Base-by-base conservation (phyloP, 2,888 invertebrate genomes). In the Schrankia costaestrigalis region DNA sequence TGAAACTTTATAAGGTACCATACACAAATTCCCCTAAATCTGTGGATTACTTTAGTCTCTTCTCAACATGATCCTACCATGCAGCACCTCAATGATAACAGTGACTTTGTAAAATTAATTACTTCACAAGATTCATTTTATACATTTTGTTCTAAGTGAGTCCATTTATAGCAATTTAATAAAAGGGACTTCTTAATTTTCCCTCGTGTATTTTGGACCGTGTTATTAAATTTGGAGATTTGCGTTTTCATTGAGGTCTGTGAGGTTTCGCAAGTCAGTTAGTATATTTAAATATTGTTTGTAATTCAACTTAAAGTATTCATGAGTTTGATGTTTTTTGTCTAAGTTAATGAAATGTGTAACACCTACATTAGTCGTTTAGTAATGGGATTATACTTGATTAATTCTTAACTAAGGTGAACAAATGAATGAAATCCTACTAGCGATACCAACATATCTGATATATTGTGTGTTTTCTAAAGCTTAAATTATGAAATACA, bases 1-100 rank as follows among this genome's bases (percentile, higher is more conserved):
- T 87, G 86, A 87, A 87, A 87, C 86, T 86, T 87, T 86, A 83
- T 82, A 85, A 86, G 86, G 86, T 83, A 86, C 85, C 86, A 71
- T 85, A 85, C 85, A 86, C 86, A 86, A 86, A 86, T 85, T 82
- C 82, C 80, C 83, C 79, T 81, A 79, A 49, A 48, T 62, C 68
- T 71, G 73, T 70, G 63, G 60, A 41, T 50, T 55, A 50, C 39
- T 51, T 57, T 55, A 53, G 47, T 57, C 52, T 37, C 37, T 65
- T 56, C 42, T 37, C 49, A 57, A 55, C 63, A 65, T 63, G 63
- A 49, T 64, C 78, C 75, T 84, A 82, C 75, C 81, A 80, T 83
- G 83, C 85, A 76, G 56, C 56, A 43, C 54, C 68, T 62, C 72
- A 66, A 63, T 71, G 80, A 75, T 4, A 17, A 22, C 11, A 8